Evolutionary conservation across 1,140 invertebrate genomes (phyloP), one percentile per base, ranked within the genome.

Genomic region (Archivesica marissinica): DNA sequence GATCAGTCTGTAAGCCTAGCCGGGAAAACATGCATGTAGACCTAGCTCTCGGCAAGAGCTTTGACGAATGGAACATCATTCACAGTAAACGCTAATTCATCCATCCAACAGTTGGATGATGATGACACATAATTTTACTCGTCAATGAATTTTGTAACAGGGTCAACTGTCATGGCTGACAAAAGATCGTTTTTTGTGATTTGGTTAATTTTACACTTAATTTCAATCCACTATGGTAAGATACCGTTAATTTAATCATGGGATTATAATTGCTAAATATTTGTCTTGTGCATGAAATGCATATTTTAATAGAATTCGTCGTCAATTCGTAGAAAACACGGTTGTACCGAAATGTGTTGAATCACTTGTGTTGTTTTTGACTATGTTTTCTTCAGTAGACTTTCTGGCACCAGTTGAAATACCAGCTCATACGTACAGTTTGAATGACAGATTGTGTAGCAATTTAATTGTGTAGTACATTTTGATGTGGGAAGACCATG

Each of bases 151-250:
- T 25, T 35, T 35, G 20, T 64, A 64, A 64, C 59, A 35, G 59
- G 68, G 68, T 72, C 68, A 72, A 50, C 68, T 72, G 68, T 72
- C 68, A 72, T 72, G 68, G 68, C 68, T 41, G 68, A 72, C 3
- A 11, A 20, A 0, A 30, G 2, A 2, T 47, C 38, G 17, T 11
- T 72, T 47, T 33, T 47, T 44, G n/a, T 72, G 15, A 23, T 72
- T 20, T 28, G 50, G 17, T 33, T 72, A 20, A 41, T 23, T 72
- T 72, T 72, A 33, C 41, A 30, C 25, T 33, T 23, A 33, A 72
- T 72, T 23, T 72, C 44, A 0, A 1, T 72, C 20, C 41, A 52
- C 17, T 52, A 47, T 20, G 68, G 68, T 72, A 47, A 72, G 68
- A n/a, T 7, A 23, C 7, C 3, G 25, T 23, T 28, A 28, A 6